Evolutionary conservation across 2,797 vertebrate species (phyloP), one percentile per base, ranked within the genome.

Genomic region (Sebastes matsubarae): DNA sequence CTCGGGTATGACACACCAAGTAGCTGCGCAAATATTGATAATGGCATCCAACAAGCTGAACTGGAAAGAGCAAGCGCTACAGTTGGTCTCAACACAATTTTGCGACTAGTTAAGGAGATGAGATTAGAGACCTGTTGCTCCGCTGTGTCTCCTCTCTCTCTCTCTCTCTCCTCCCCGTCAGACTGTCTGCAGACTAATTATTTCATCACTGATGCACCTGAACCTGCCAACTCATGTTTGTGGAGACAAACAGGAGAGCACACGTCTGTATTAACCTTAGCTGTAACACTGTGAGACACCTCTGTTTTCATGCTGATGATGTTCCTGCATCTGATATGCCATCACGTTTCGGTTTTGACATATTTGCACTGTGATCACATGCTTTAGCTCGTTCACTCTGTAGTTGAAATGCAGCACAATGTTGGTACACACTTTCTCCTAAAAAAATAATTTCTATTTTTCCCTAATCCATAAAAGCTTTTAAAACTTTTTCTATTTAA

Each of bases 201-300:
- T 84, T 68, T 83, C 32, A n/a, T 75, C 81, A 71, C 67, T 66
- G 72, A 68, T 81, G 79, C 82, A 89, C 52, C 88, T 92, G 85
- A 92, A 93, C 72, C 89, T 89, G 80, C 72, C 29, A 13, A n/a
- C 61, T 84, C 73, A 55, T 87, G 82, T 90, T 84, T 78, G 55
- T 80, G 74, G 54, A 61, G 50, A 64, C 74, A 60, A 75, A 83
- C 68, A 59, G n/a, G 68, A 83, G 66, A 70, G 68, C 63, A 27
- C 7, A 60, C 16, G 0, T 46, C 70, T 74, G 69, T 72, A 85
- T 85, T 88, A 72, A 80, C 72, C 75, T 84, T 32, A 36, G 58
- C 60, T 50, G 13, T 59, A 65, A 72, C 22, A 63, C 38, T 29
- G 25, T 81, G 50, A 71, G 8, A 32, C 5, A 54, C 57, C 4